Base-by-base conservation (phyloP, 1,140 invertebrate genomes). In the Eubasilissa regina region DNA sequence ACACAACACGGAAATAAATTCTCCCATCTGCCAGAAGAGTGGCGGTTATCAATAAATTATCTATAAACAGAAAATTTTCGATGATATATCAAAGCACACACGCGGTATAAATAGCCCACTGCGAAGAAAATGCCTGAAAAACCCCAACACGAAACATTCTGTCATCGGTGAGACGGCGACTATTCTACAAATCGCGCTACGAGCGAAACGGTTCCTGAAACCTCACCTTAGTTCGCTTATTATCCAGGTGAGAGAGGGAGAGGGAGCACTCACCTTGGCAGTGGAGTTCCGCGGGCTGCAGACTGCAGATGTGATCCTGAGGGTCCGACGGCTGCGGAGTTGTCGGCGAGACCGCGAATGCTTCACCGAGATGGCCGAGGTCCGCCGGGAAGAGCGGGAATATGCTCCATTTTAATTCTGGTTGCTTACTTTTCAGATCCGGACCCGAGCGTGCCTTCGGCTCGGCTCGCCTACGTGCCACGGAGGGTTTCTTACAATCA, bases 351-450 rank as follows among this genome's bases (percentile, higher is more conserved):
- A 35, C 1, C 25, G 25, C 1, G 0, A 21, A 21, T 1, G 19
- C 12, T 43, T 13, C 17, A 21, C 6, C 13, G 9, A 51, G 60
- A 53, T 70, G 80, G 66, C 19, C 80, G 80, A 76, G 76, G 55
- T 66, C 72, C 72, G 79, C 15, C 74, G 73, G 35, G 64, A 70
- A 58, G 64, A 58, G 43, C 35, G 68, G 53, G 70, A 80, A 75
- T 73, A 66, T 78, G 81, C 44, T 80, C 81, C 81, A 82, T 80
- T 82, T 82, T 82, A 82, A 82, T 82, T 80, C 77, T 80, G 68
- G 75, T 77, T 73, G 56, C 47, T 79, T 55, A 78, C 81, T 82
- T 82, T 78, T 80, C 77, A 64, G 77, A 77, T 75, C 55, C 81
- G 68, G 78, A 62, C 35, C 74, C 17, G 43, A 43, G 66, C 66